phyloP scores from a whole-genome alignment of 2,113 vertebrate species.

The Zapornia atra region DNA sequence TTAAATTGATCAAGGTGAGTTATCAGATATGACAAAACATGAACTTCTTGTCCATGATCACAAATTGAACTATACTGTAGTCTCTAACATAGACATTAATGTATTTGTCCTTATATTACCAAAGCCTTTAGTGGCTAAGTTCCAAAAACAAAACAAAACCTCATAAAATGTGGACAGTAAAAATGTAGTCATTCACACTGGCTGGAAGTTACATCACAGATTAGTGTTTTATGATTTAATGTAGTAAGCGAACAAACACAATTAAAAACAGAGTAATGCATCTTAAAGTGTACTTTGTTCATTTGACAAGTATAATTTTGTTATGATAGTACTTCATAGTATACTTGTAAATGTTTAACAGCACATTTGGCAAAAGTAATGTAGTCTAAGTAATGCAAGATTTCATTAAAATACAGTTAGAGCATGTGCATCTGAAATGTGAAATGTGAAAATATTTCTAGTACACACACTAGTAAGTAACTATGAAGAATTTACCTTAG shows the following conservation, averaged over 20 bases:
- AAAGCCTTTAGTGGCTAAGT: neutral
- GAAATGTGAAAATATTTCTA: neutral
- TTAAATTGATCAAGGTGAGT: neutral
- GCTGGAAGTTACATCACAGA: neutral
- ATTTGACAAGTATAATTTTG: conserved; percentile 12
- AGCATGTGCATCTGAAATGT: neutral
- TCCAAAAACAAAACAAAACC: neutral
- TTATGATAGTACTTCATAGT: neutral
- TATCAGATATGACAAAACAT: neutral
- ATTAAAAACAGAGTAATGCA: neutral
- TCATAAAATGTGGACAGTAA: neutral
- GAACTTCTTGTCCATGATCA: neutral
- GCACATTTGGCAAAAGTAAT: neutral
- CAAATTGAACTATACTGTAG: neutral
- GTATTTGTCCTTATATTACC: neutral
- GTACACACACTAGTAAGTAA: neutral
- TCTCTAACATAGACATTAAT: neutral
- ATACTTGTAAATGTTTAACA: neutral
- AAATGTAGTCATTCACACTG: neutral
- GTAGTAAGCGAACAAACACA: neutral
- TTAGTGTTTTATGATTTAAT: neutral
- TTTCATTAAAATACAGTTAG: neutral
- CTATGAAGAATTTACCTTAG: neutral
- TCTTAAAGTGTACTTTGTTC: neutral
- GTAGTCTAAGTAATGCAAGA: neutral